Percentiles rank a stretch among this genome's conserved stretches.
phyloP scores from a whole-genome alignment of 2,113 vertebrate genomes.

The Trematomus loennbergii region DNA sequence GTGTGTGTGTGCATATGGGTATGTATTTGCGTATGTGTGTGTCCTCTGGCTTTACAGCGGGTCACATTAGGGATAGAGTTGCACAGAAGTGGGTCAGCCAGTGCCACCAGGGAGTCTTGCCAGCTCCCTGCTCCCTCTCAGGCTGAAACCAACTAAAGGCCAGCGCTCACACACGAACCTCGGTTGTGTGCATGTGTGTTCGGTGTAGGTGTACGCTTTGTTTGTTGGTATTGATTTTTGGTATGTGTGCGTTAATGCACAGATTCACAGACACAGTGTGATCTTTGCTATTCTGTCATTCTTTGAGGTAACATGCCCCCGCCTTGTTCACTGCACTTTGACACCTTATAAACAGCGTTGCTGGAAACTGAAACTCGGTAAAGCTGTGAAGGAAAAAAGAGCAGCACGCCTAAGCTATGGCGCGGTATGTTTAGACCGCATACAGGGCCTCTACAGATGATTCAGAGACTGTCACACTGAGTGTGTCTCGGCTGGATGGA shows the following conservation, averaged over 20 bases:
- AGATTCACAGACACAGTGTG: neutral
- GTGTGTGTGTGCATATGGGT: constrained; percentile 1
- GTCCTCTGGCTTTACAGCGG: constrained; percentile 63
- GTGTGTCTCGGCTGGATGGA: constrained; percentile 62
- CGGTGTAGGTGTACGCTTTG: constrained; percentile 4
- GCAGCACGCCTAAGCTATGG: constrained; percentile 8
- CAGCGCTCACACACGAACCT: constrained; percentile 12
- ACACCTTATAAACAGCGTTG: constrained; percentile 42
- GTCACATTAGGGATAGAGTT: constrained; percentile 79
- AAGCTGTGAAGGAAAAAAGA: constrained; percentile 25
- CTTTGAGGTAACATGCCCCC: constrained; percentile 21
- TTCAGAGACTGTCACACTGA: constrained; percentile 59
- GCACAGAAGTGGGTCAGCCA: constrained; percentile 77
- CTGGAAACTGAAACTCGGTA: constrained; percentile 18
- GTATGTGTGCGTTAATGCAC: neutral
- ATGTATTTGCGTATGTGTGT: constrained; percentile 1
- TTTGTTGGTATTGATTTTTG: constrained; percentile 8
- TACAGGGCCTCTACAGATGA: constrained; percentile 51
- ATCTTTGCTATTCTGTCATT: constrained; percentile 27
- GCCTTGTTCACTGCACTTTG: constrained; percentile 55
- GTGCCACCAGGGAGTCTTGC: constrained; percentile 73
- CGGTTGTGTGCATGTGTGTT: constrained; percentile 11
- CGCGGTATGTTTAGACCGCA: constrained; percentile 40
- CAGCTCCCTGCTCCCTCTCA: constrained; percentile 62
- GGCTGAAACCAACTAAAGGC: constrained; percentile 49